These are phyloP conservation scores for Cephus pygmeus DNA, from an alignment of 2,888 invertebrate species.

Conservation along the genomic window DNA sequence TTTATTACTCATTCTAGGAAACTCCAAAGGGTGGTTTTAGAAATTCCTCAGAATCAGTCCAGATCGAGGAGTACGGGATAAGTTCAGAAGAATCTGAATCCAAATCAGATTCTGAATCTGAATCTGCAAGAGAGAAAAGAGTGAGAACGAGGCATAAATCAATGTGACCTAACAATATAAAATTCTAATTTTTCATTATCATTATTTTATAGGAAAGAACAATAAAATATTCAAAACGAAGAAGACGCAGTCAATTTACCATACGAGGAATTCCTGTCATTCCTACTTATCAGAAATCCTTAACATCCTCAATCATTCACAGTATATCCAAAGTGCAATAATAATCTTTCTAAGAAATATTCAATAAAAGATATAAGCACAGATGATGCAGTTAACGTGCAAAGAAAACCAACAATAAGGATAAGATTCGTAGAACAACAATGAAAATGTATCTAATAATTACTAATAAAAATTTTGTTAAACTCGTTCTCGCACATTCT, in stretches of 20 bases:
- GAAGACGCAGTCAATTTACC: slow-evolving; percentile 23
- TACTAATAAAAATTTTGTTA: neutral
- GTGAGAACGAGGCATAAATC: slow-evolving; percentile 58
- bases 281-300: slow-evolving; percentile 48
- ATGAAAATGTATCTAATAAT: neutral
- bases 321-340: slow-evolving; percentile 26
- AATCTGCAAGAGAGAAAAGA: slow-evolving; percentile 49
- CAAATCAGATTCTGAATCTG: slow-evolving; percentile 52
- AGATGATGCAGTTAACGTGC: neutral
- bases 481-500: neutral
- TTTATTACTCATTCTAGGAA: slow-evolving; percentile 43
- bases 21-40: slow-evolving; percentile 52
- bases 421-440: neutral
- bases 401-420: neutral
- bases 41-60: slow-evolving; percentile 60
- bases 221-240: slow-evolving; percentile 12
- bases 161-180: slow-evolving; percentile 37
- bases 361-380: neutral
- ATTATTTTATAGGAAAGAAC: slow-evolving; percentile 17
- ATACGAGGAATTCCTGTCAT: slow-evolving; percentile 47
- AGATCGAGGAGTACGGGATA: slow-evolving; percentile 58
- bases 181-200: slow-evolving; percentile 13
- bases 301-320: slow-evolving; percentile 45
- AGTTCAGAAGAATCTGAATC: slow-evolving; percentile 57
- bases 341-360: neutral